Base-by-base conservation (phyloP, 2,888 invertebrate genomes). In the Scaptomyza caliginosa region DNA sequence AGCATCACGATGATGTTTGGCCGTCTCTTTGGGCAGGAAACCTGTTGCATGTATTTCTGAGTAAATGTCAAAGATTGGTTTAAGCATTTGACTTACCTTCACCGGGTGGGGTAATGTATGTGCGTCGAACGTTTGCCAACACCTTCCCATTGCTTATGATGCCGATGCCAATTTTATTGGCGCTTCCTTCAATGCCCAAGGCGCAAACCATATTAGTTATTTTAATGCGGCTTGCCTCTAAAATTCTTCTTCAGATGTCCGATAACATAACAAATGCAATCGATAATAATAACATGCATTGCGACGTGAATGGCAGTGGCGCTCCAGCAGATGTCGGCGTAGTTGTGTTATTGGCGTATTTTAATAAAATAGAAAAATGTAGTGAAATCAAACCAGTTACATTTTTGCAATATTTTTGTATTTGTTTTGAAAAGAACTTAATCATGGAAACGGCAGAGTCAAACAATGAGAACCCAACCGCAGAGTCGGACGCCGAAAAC, bases 171-270 rank as follows among this genome's bases (percentile, higher is more conserved):
- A 99, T 93, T 92, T 99, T 99, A 92, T 99, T 99, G 23, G 99
- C 99, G 92, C 99, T 99, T 2, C 99, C 99, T 93, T 99, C 99
- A 85, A 99, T 97, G 52, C 99, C 99, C 79, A 99, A 95, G 0
- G 96, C 95, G 76, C 97, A 94, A 39, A 98, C 97, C 98, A 98
- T 98, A 6, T 43, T 66, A 30, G 46, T 59, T 54, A 60, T 51
- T 43, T 40, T 42, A 16, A 32, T 49, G 13, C 16, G 16, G 21
- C 19, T n/a, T n/a, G 13, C 13, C 4, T 57, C 16, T 1, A 4
- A 4, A 26, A 13, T 16, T 24, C 13, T 36, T 10, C 8, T 30
- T 10, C 40, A 63, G 13, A 36, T 36, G 56, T 2, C 3, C 54
- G 71, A 70, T 58, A 17, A 21, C 34, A 5, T 17, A 8, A 50